Evolutionary conservation across 2,113 vertebrate species (phyloP).

Genomic region (Apteryx owenii): DNA sequence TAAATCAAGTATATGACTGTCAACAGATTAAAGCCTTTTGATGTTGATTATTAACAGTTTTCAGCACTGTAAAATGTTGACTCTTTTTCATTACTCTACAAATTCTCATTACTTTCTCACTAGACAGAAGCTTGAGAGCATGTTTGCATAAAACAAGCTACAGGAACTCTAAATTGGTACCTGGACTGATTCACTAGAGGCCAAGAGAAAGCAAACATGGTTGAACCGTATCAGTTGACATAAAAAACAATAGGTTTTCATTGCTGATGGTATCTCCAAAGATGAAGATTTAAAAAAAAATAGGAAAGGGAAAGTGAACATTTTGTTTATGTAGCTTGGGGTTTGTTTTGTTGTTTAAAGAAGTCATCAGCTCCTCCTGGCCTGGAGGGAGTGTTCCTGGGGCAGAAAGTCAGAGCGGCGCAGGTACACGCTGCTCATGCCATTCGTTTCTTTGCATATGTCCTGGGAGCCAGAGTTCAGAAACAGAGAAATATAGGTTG

Average conservation of each 20-base stretch:
- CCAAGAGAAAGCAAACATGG: slow-evolving; percentile 3
- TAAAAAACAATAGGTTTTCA: not conserved
- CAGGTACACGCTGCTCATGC: not conserved
- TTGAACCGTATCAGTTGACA: not conserved
- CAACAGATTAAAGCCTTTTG: slow-evolving; percentile 21
- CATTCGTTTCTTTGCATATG: not conserved
- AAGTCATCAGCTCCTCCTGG: not conserved
- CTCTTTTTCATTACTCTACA: slow-evolving; percentile 15
- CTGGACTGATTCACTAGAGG: not conserved
- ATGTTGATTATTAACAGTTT: slow-evolving; percentile 46
- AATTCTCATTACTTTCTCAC: slow-evolving; percentile 23
- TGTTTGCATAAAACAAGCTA: not conserved
- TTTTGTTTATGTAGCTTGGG: not conserved
- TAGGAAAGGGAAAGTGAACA: not conserved
- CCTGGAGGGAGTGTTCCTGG: not conserved
- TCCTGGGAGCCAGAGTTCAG: not conserved
- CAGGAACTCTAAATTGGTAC: not conserved
- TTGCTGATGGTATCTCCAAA: not conserved
- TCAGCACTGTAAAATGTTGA: not conserved
- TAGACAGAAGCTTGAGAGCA: not conserved
- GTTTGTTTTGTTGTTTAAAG: not conserved
- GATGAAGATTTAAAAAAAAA: not conserved
- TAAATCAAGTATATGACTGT: not conserved
- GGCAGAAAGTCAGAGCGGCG: not conserved
- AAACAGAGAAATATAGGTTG: not conserved